Evolutionary conservation across 1,140 invertebrate species (phyloP).

Genomic region (silkworm (Bombyx mori)): DNA sequence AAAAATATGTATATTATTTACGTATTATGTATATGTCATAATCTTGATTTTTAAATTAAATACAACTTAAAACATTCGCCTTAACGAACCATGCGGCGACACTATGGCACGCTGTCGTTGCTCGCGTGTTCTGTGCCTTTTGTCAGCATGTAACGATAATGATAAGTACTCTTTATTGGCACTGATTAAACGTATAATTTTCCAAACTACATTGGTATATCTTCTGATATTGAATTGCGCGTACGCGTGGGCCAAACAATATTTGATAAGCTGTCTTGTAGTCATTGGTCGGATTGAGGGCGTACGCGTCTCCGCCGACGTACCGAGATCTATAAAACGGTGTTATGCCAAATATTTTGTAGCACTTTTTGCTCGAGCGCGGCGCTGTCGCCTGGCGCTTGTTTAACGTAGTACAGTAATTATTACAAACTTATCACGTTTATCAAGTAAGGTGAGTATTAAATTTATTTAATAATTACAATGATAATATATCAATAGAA

Average conservation of each 20-base stretch:
- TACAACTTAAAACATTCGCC: constrained; percentile 1
- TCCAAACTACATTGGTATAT: no score
- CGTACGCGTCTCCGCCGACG: constrained; percentile 40
- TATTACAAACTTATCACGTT: no score
- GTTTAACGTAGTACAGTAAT: no score
- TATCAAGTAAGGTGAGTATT: no score
- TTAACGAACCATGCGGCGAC: constrained; percentile 31
- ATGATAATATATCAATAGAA: no score
- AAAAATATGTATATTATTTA: no score
- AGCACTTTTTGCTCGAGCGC: constrained; percentile 43
- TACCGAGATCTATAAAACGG: constrained; percentile 37
- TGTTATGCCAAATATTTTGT: constrained; percentile 12
- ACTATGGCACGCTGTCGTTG: constrained; percentile 32
- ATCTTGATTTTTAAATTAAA: neutral
- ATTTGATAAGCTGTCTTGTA: constrained; percentile 19
- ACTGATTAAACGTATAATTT: constrained; percentile 28
- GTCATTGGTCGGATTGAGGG: constrained; percentile 52
- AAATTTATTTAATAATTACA: no score
- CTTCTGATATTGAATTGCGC: no score
- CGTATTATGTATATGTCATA: no score
- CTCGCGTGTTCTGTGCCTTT: constrained; percentile 48
- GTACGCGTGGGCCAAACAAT: no score
- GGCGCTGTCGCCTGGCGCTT: constrained; percentile 28
- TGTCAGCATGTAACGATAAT: constrained; percentile 40
- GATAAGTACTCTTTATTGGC: constrained; percentile 12